A percentile compares a stretch with the other conserved stretches of the same genome.
These are phyloP conservation scores for Atopsyche davidsoni DNA, from an alignment of 1,140 invertebrate genomes.

Conservation along the genomic window DNA sequence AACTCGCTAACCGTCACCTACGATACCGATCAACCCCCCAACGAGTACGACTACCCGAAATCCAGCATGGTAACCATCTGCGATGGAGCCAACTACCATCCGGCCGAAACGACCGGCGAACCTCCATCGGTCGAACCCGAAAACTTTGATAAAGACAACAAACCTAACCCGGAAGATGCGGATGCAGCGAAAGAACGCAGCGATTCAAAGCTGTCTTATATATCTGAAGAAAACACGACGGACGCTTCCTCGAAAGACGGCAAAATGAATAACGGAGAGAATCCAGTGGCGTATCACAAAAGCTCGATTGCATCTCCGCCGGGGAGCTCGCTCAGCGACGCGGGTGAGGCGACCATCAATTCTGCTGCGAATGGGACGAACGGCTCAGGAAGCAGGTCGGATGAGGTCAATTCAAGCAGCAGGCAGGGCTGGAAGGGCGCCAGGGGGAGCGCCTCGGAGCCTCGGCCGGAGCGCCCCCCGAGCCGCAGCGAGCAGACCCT, in stretches of 20 bases:
- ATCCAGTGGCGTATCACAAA: neutral
- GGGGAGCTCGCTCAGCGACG: too few species aligned
- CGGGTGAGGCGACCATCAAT: too few species aligned
- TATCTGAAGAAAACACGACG: constrained; percentile 27
- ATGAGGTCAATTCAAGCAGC: constrained; percentile 29
- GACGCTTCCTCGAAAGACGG: constrained; percentile 21
- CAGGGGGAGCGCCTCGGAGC: too few species aligned
- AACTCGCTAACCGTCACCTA: too few species aligned
- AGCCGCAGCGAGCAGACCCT: constrained; percentile 1
- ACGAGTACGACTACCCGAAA: too few species aligned
- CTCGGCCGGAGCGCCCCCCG: neutral
- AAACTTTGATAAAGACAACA: too few species aligned
- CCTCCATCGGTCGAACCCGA: too few species aligned
- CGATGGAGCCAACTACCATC: too few species aligned
- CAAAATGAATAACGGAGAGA: constrained; percentile 11
- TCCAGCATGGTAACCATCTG: too few species aligned
- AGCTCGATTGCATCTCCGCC: constrained; percentile 1
- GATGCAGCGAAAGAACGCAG: constrained; percentile 10
- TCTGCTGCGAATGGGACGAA: constrained; percentile 21
- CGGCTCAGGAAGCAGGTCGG: constrained; percentile 12
- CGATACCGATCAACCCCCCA: too few species aligned
- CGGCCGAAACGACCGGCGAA: too few species aligned
- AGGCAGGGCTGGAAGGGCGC: too few species aligned
- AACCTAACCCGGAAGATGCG: neutral
- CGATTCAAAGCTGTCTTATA: constrained; percentile 25